Conservation (phyloP, 2,113 vertebrate genomes). For the Alligator mississippiensis region DNA sequence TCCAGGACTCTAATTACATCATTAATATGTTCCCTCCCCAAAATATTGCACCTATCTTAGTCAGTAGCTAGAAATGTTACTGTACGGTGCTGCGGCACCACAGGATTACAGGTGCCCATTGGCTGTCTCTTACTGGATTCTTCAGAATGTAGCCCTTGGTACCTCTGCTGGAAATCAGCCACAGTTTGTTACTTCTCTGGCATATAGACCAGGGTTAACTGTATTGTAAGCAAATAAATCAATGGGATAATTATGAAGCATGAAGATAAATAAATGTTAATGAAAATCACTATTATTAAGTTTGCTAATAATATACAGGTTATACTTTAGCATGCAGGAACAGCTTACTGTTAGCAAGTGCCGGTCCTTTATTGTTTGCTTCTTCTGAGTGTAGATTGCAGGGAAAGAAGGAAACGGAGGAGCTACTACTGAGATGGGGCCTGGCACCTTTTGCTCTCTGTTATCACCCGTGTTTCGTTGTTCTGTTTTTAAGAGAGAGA, state of each 20-base stretch:
- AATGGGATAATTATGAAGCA: neutral
- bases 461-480: slow-evolving; percentile 83
- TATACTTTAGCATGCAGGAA: neutral
- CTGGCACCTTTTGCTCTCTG: slow-evolving; percentile 83
- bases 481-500: slow-evolving; percentile 75
- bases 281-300: neutral
- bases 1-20: neutral
- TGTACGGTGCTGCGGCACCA: neutral
- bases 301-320: accelerated
- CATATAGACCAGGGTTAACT: neutral
- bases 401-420: slow-evolving; percentile 87
- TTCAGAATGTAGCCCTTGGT: neutral
- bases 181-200: neutral
- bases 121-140: neutral
- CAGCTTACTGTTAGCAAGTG: slow-evolving; percentile 85
- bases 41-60: neutral
- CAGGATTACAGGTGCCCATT: neutral
- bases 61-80: neutral
- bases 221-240: neutral
- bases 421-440: slow-evolving; percentile 78
- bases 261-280: neutral
- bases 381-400: slow-evolving; percentile 81
- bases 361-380: slow-evolving; percentile 86
- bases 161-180: neutral
- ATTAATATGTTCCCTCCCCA: neutral